phyloP scores from a whole-genome alignment of 1,140 invertebrate genomes.

The Drosophila azteca region DNA sequence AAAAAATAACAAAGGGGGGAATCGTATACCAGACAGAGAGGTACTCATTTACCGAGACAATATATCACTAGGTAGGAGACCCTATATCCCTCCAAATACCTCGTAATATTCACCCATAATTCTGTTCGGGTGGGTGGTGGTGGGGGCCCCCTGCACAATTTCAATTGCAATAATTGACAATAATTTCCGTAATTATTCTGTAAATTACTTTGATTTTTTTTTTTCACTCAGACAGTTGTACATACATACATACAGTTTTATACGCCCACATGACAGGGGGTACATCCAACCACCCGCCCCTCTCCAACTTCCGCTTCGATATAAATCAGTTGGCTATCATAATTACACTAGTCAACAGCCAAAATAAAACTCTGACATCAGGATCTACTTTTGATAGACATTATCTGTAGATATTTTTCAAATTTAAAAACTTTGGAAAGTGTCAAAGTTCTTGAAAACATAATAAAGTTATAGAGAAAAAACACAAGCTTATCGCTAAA shows the following conservation, averaged over 20 bases:
- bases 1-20: constrained; percentile 22
- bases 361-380: no score
- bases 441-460: no score
- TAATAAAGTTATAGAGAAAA: no score
- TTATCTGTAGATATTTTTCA: no score
- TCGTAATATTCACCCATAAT: constrained; percentile 21
- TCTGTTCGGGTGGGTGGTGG: not conserved
- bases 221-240: not conserved
- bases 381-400: no score
- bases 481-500: no score
- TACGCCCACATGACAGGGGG: constrained; percentile 16
- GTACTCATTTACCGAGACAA: no score
- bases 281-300: not conserved
- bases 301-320: constrained; percentile 16
- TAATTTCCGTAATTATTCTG: constrained; percentile 71
- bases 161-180: constrained; percentile 80
- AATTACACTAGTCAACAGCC: constrained; percentile 7
- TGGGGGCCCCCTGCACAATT: constrained; percentile 27
- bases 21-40: no score
- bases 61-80: no score
- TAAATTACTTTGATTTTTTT: constrained; percentile 71
- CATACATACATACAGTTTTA: constrained; percentile 11
- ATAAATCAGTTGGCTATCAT: constrained; percentile 16
- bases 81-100: no score
- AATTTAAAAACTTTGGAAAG: no score